These are phyloP conservation scores for Onthophagus taurus DNA, from an alignment of 1,140 invertebrate genomes.

Conservation along the genomic window DNA sequence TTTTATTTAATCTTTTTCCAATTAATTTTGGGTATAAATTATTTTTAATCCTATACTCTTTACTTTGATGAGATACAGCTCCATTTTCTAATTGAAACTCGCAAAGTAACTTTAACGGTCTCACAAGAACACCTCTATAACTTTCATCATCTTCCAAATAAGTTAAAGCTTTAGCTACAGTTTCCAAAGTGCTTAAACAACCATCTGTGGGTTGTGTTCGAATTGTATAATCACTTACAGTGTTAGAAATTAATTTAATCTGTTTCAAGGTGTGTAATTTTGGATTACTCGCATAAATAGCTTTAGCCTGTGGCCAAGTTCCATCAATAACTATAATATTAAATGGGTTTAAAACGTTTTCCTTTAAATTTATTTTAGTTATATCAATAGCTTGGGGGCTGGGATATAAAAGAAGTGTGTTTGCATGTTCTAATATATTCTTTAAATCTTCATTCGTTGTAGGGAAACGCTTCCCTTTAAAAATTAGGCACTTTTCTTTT, in stretches of 20 bases:
- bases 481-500: constrained; percentile 63
- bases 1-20: constrained; percentile 62
- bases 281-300: constrained; percentile 67
- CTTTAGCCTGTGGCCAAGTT: constrained; percentile 90
- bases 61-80: constrained; percentile 86
- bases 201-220: constrained; percentile 86
- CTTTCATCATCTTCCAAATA: constrained; percentile 61
- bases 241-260: constrained; percentile 64
- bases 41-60: constrained; percentile 78
- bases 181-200: constrained; percentile 85
- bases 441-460: constrained; percentile 56
- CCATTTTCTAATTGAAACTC: constrained; percentile 81
- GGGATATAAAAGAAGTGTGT: constrained; percentile 76
- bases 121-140: constrained; percentile 58
- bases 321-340: constrained; percentile 86
- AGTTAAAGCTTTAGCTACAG: constrained; percentile 71
- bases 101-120: constrained; percentile 74
- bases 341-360: constrained; percentile 1
- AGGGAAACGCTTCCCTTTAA: constrained; percentile 79
- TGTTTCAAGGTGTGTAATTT: constrained; percentile 54
- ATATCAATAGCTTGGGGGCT: constrained; percentile 62
- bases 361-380: constrained; percentile 31
- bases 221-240: constrained; percentile 80
- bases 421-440: constrained; percentile 54
- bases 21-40: constrained; percentile 76